phyloP scores from a whole-genome alignment of 1,140 invertebrate genomes.

The Trypoxylus dichotomus region DNA sequence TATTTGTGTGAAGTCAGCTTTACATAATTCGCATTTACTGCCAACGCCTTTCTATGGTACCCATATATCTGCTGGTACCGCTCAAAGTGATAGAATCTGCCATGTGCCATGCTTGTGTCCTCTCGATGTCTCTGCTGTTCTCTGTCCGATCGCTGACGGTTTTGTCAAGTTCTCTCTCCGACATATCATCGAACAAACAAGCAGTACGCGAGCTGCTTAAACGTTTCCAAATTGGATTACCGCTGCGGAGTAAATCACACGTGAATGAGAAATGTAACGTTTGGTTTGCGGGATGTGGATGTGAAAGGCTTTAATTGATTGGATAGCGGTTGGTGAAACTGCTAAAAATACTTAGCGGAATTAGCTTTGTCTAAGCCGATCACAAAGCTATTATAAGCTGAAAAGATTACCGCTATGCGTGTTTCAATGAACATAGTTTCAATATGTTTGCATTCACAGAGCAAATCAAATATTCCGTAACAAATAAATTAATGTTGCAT shows the following conservation, averaged over 20 bases:
- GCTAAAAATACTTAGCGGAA: not conserved
- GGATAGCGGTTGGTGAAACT: not conserved
- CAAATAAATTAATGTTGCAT: no score
- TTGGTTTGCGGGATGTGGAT: not conserved
- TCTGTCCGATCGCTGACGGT: not conserved
- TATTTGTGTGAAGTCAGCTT: constrained; percentile 2
- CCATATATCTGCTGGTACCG: not conserved
- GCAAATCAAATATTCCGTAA: no score
- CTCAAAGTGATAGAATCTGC: not conserved
- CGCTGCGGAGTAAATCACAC: constrained; percentile 1
- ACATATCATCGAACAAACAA: not conserved
- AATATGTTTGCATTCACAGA: no score
- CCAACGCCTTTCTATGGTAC: not conserved
- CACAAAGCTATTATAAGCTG: not conserved
- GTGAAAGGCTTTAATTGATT: not conserved
- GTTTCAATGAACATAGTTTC: no score
- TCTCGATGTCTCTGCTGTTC: not conserved
- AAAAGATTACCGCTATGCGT: no score
- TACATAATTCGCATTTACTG: constrained; percentile 7
- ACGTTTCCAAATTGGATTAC: constrained; percentile 2
- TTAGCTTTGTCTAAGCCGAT: not conserved
- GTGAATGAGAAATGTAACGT: not conserved
- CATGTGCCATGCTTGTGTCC: not conserved
- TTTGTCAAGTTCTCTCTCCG: not conserved
- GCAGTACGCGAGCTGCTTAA: not conserved